A percentile compares a stretch with the other conserved stretches of the same genome.
phyloP scores from a whole-genome alignment of 2,113 vertebrate species.

The Aptenodytes forsteri region DNA sequence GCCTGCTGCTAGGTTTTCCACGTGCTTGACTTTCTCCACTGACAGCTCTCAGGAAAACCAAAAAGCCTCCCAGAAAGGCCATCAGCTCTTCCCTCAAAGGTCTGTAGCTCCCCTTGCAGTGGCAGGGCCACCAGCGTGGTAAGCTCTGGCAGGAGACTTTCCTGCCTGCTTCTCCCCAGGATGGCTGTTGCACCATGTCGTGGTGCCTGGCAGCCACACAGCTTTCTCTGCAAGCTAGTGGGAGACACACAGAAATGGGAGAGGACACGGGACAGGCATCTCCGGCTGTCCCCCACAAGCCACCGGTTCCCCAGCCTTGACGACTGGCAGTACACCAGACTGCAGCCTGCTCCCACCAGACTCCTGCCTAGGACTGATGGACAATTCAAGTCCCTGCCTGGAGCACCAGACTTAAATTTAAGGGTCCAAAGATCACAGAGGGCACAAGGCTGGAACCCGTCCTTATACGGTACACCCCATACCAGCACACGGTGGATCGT shows the following conservation, averaged over 20 bases:
- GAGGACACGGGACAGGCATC: accelerated
- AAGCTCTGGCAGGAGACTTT: background rate
- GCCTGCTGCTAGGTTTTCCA: background rate
- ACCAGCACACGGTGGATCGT: accelerated
- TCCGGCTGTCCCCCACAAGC: background rate
- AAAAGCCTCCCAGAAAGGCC: background rate
- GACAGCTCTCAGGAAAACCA: background rate
- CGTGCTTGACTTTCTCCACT: background rate
- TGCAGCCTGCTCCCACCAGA: background rate
- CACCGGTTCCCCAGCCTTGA: background rate
- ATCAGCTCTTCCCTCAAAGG: background rate
- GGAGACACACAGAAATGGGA: background rate
- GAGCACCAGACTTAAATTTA: background rate
- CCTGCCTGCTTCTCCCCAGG: background rate
- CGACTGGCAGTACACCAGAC: accelerated
- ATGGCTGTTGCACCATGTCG: accelerated
- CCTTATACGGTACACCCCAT: accelerated
- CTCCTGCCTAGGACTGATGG: background rate
- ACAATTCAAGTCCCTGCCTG: background rate
- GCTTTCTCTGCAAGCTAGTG: background rate
- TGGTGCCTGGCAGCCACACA: background rate
- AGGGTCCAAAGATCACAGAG: background rate
- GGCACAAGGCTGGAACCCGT: background rate
- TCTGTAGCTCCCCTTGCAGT: background rate
- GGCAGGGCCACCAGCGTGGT: background rate